Evolutionary conservation across 2,797 vertebrate genomes (phyloP), one percentile per base, ranked within the genome.

Genomic region (Enteromius thamalakanensis): DNA sequence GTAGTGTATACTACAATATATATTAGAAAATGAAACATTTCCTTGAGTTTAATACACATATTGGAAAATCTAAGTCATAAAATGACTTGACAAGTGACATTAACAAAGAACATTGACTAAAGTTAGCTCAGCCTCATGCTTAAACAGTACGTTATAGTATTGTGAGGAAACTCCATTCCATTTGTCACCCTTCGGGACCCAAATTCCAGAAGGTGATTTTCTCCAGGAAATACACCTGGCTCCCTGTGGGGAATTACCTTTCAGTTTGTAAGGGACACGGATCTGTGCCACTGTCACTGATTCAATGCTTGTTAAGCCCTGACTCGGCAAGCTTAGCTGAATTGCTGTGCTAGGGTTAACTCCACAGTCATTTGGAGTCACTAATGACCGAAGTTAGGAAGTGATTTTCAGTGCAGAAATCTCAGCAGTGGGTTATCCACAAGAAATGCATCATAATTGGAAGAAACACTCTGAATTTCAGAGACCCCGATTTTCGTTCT

Each of bases 331-430:
- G 70, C 70, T 58, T 80, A 37, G 67, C 62, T 40, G 70, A 74
- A 71, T 53, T 64, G 34, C 82, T 84, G 75, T 76, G 80, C 58
- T 65, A 37, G 49, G 65, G 65, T 87, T 60, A 86, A 79, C 75
- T 47, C 60, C 60, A 67, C 80, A 64, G 45, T 69, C 72, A 79
- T 84, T 86, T 85, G 49, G 78, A 86, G 62, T 83, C 76, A 74
- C 68, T 90, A 89, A 85, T 89, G 85, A 88, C 79, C 51, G 60
- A 65, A 79, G 64, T 80, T 83, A 65, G 77, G 70, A 72, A 83
- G 78, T 60, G 62, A 70, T 77, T 77, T 83, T 83, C 81, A 37
- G 60, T 83, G 69, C 74, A 78, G 70, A 79, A 58, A 71, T 26
- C 72, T 65, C 23, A 62, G 49, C 29, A 79, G 79, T 69, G 40